Evolutionary conservation across 1,140 invertebrate species (phyloP).

Genomic region (Euura saliciscinereae): DNA sequence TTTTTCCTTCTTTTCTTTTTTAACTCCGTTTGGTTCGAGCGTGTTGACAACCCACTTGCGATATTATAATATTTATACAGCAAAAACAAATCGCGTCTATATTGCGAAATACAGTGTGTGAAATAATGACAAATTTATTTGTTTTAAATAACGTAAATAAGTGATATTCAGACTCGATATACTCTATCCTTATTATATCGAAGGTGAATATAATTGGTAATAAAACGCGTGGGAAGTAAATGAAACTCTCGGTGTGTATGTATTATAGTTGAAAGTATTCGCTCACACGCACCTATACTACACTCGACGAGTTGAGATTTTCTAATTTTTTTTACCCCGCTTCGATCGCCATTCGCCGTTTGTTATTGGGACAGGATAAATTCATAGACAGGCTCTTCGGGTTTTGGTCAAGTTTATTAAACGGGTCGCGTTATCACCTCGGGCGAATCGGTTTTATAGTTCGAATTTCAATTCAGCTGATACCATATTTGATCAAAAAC

Average conservation of each 20-base stretch:
- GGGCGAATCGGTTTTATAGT: neutral
- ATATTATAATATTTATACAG: neutral
- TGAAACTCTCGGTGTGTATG: neutral
- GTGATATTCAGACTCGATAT: too few species aligned
- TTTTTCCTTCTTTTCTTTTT: too few species aligned
- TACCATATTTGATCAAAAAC: slow-evolving; percentile 34
- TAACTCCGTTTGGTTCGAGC: too few species aligned
- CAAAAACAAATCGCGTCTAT: neutral
- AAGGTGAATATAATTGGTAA: neutral
- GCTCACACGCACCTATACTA: neutral
- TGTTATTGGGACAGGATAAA: neutral
- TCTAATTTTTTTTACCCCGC: neutral
- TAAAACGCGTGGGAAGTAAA: neutral
- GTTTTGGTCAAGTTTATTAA: too few species aligned
- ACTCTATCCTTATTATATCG: neutral
- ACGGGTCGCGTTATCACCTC: too few species aligned
- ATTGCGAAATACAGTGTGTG: neutral
- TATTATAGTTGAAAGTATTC: neutral
- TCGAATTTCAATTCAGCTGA: slow-evolving; percentile 14
- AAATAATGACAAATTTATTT: neutral
- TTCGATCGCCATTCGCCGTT: neutral
- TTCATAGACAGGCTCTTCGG: too few species aligned
- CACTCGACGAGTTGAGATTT: neutral
- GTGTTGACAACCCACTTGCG: neutral
- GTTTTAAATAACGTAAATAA: too few species aligned